Conservation (phyloP, 1,140 invertebrate species). For the Theocolax elegans region DNA sequence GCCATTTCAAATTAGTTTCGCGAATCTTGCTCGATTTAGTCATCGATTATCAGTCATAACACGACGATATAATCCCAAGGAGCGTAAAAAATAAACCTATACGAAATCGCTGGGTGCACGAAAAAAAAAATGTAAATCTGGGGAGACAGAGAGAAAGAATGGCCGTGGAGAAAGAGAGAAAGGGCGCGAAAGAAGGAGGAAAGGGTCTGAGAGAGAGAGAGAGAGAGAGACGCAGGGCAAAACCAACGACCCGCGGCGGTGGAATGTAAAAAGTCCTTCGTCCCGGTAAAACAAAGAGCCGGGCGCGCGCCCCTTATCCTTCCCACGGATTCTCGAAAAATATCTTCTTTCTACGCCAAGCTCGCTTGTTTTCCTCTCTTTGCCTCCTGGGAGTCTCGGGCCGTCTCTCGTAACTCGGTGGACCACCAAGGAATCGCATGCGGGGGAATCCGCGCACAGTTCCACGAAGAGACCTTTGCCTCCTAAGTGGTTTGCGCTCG, state of each 20-base stretch:
- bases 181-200: neutral
- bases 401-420: conserved; percentile 32
- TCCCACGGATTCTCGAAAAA: conserved; percentile 43
- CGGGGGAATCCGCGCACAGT: conserved; percentile 16
- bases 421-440: conserved; percentile 34
- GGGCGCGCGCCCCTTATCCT: conserved; percentile 21
- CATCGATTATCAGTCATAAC: conserved; percentile 44
- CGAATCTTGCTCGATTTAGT: conserved; percentile 41
- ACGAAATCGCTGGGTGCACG: neutral
- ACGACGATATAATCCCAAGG: conserved; percentile 33
- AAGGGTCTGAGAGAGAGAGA: neutral
- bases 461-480: conserved; percentile 31
- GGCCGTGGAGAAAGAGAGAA: neutral
- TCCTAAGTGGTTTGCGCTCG: conserved; percentile 21
- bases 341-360: conserved; percentile 36
- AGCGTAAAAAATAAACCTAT: neutral
- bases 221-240: conserved; percentile 8
- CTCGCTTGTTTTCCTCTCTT: conserved; percentile 12
- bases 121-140: neutral
- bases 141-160: conserved; percentile 5
- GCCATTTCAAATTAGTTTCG: conserved; percentile 40
- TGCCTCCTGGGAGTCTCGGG: conserved; percentile 25
- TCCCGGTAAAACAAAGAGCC: conserved; percentile 37
- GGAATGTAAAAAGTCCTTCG: conserved; percentile 41
- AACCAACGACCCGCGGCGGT: conserved; percentile 41